Evolutionary conservation across 2,888 invertebrate species (phyloP).

Genomic region (Gisinianus flammeolus): DNA sequence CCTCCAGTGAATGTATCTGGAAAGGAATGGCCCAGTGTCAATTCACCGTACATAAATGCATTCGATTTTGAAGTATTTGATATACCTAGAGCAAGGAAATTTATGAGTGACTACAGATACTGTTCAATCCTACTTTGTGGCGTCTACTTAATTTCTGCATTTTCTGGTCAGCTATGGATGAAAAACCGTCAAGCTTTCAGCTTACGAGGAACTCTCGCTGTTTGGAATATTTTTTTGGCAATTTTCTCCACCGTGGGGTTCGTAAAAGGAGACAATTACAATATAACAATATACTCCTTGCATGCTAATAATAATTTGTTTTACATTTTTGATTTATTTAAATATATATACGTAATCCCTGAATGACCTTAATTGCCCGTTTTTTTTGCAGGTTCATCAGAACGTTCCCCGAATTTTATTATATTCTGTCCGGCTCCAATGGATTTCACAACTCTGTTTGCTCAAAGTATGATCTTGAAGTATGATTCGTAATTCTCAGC

Average conservation of each 20-base stretch:
- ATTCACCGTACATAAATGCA: conserved; percentile 31
- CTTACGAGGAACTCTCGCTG: conserved; percentile 63
- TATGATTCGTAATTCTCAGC: neutral
- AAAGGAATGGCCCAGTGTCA: conserved; percentile 13
- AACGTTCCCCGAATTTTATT: conserved; percentile 65
- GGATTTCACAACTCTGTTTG: conserved; percentile 67
- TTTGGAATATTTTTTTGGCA: conserved; percentile 67
- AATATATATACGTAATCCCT: too few relatives aligned
- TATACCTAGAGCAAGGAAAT: neutral
- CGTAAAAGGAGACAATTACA: too few relatives aligned
- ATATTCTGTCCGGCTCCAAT: conserved; percentile 63
- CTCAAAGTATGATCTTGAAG: conserved; percentile 54
- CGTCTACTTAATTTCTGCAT: conserved; percentile 65
- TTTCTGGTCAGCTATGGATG: conserved; percentile 66
- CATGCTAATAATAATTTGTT: too few relatives aligned
- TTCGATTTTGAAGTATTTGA: conserved; percentile 38
- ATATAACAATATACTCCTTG: too few relatives aligned
- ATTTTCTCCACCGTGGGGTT: conserved; percentile 66
- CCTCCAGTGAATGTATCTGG: neutral
- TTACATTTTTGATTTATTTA: too few relatives aligned
- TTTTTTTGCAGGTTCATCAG: too few relatives aligned
- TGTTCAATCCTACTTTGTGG: conserved; percentile 52
- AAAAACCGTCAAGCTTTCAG: conserved; percentile 64
- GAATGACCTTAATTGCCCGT: too few relatives aligned
- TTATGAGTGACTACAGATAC: conserved; percentile 16